Base-by-base conservation (phyloP, 2,797 vertebrate species). In the Melanotaenia trifasciata region DNA sequence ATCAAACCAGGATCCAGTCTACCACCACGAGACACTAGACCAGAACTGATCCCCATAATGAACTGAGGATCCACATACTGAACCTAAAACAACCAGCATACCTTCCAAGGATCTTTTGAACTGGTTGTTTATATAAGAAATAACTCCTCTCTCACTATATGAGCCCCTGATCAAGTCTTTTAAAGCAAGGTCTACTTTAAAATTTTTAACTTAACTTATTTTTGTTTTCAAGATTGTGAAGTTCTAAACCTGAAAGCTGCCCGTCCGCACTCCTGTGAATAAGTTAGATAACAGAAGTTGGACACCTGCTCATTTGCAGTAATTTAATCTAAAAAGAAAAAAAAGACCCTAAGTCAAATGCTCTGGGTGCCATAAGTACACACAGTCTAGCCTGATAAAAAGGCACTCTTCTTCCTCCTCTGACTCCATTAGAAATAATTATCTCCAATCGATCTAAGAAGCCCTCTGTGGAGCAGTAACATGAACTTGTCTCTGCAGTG, bases 391-490 rank as follows among this genome's bases (percentile, higher is more conserved):
- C 67, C 62, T 24, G 16, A 61, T 81, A 70, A 72, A 84, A 79
- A 82, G 59, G 78, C 79, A 74, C 51, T 74, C 61, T 68, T 22
- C 30, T 65, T 71, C 73, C 76, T 76, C 64, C 57, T 78, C 74
- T 68, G 80, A 72, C 80, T 87, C 81, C 81, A 84, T 92, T 86
- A 87, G 63, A 88, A 91, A 92, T 90, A 90, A 91, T 91, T 89
- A 90, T 90, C 86, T 81, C 71, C 61, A 56, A 86, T 90, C 54
- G 89, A 91, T 92, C 77, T 61, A 24, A 11, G 32, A 16, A 70
- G 65, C 40, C 53, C 82, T 85, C 80, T 67, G 79, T 33, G 72
- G 83, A 72, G 72, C 75, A 30, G 72, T 57, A 77, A 79, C 79
- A 73, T 64, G 59, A 81, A 83, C 81, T 80, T 3, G 63, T 72